Base-by-base conservation (phyloP, 2,113 vertebrate species). In the Heterotis niloticus region DNA sequence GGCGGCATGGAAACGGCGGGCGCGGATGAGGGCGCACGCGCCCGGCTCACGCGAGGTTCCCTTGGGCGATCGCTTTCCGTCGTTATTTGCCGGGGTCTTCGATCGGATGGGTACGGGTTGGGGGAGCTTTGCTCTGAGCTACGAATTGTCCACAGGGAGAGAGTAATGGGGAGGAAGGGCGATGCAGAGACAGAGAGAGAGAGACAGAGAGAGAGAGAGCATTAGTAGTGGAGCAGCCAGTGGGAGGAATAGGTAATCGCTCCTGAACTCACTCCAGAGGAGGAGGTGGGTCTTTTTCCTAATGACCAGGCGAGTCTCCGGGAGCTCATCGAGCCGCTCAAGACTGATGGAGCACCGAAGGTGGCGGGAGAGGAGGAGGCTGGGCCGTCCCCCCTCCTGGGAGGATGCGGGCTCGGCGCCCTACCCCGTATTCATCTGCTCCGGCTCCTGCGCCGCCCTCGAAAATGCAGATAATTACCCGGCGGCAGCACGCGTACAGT, bases 171-270 rank as follows among this genome's bases (percentile, higher is more conserved):
- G 59, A 26, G 26, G 75, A 69, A 59, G 18, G 24, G 7, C 60
- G 17, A 57, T 1, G 1, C 26, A 28, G 23, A 69, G 23, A 76
- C 18, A 72, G 24, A 85, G 88, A 81, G 78, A 11, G 26, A 54
- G 23, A 72, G 12, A 78, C 10, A 57, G 64, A 69, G 23, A 76
- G 24, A 72, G 24, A 85, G 88, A 81, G 78, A 11, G 26, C n/a
- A 68, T 84, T 83, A 83, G 60, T 51, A 75, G 85, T 78, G 83
- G 82, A 79, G 26, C 54, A 65, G 14, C 28, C 71, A 66, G 66
- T 80, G 75, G 56, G 66, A 71, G 73, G 76, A 84, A 77, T 77
- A 79, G 65, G 77, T 70, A 79, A 78, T 85, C 24, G 64, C 64
- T 26, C 69, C 56, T 51, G 77, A 72, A 59, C 66, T 67, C 59